Base-by-base conservation (phyloP, 2,113 vertebrate genomes). In the Poeciliopsis turrubarensis region DNA sequence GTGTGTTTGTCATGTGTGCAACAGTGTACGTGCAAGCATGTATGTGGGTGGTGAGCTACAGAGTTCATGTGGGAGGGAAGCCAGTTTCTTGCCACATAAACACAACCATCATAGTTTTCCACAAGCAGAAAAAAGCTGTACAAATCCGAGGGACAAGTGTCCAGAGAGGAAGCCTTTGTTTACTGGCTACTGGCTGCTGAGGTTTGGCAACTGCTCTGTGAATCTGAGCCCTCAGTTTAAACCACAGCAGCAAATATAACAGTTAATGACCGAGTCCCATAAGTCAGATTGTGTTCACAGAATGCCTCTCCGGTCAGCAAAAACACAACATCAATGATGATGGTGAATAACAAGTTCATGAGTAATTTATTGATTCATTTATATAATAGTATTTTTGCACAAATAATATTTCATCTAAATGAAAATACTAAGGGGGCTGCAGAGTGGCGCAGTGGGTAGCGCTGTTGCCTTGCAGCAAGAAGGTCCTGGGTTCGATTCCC, bases 11-110 rank as follows among this genome's bases (percentile, higher is more conserved):
- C 44, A 51, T 68, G 65, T 75, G 74, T 68, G 66, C 69, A 61
- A 29, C 30, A 47, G 70, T 65, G 63, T 67, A 75, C 4, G 13
- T 31, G 30, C 68, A 65, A 37, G 79, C 65, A 68, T 66, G 32
- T 60, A 54, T 34, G 84, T 77, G 57, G 78, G 79, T 15, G 60
- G 60, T 15, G 32, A 61, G 70, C 76, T 79, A 80, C 39, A 87
- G 60, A 84, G 69, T 80, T 86, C 72, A 82, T 70, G 71, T 57
- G 10, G 60, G 74, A 63, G 66, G 66, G 60, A 80, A 74, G 79
- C 70, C 60, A 74, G 73, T 70, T 73, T 74, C 60, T 63, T 51
- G 26, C 41, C 82, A 74, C 70, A 79, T 31, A 66, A 81, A 73
- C 60, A 73, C 44, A 66, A 74, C 54, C 69, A 77, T 70, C 29